Percentiles rank a stretch among this genome's conserved stretches.
Conservation (phyloP, 2,797 vertebrate species). For the Typhlichthys eigenmanni region DNA sequence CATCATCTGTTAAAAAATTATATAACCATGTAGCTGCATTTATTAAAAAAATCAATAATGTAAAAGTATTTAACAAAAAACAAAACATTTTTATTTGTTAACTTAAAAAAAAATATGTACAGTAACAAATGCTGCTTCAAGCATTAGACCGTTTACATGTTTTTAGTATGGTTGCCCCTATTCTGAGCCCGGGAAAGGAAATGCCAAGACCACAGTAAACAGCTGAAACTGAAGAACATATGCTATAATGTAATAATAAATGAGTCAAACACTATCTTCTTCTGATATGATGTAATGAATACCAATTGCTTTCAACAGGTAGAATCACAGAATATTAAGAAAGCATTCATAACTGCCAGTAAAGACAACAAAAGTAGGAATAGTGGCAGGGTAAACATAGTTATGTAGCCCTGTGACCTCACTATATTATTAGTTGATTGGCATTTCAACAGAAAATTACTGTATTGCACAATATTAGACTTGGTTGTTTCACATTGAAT, state of each 20-base stretch:
- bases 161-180: constrained; percentile 45
- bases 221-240: constrained; percentile 22
- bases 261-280: constrained; percentile 15
- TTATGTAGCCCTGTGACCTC: background rate
- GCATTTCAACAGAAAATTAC: constrained; percentile 1
- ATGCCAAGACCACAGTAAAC: constrained; percentile 40
- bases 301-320: background rate
- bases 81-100: constrained; percentile 67
- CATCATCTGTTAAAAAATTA: constrained; percentile 61
- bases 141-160: constrained; percentile 58
- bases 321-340: constrained; percentile 13
- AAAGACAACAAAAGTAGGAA: background rate
- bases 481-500: constrained; percentile 26
- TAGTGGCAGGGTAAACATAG: constrained; percentile 21
- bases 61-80: constrained; percentile 67
- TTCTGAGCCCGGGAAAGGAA: constrained; percentile 30
- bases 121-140: constrained; percentile 70
- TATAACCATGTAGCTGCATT: constrained; percentile 71
- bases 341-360: constrained; percentile 14
- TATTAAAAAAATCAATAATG: constrained; percentile 68
- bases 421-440: background rate
- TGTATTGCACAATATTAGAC: constrained; percentile 28
- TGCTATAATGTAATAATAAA: constrained; percentile 33
- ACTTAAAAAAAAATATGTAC: constrained; percentile 75
- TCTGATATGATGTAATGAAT: constrained; percentile 1